Evolutionary conservation across 53 echinoderm and acorn worm species (phyloP), one percentile per base, ranked within the genome.

Genomic region (Henricia sp.): DNA sequence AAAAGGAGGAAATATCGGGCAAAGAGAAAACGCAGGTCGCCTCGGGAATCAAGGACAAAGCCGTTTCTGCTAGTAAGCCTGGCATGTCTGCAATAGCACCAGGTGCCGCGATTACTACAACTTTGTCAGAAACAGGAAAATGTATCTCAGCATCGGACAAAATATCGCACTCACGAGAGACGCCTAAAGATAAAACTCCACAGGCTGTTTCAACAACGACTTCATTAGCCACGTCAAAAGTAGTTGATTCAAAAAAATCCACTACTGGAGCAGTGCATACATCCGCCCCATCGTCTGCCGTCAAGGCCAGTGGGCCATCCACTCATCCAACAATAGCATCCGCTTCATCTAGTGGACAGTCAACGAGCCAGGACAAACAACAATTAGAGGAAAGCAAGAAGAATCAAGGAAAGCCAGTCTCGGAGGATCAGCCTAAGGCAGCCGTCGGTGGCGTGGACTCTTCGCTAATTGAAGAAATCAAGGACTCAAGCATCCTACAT

Each of bases 401-500:
- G 48, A 37, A 55, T 28, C 60, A 77, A 44, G 21, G 26, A 34
- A 26, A 14, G 26, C 5, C 13, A 6, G 21, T 19, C 0, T 20
- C 44, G 19, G 64, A 32, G 11, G 65, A 38, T 21, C 12, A 6
- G 25, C 19, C 21, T 44, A 43, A 46, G 35, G 48, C 34, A 19
- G 14, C 60, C 44, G 75, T 42, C 6, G 59, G 12, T 3, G 17
- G 25, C 24, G 14, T 6, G 0, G 52, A 35, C 1, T 52, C 72
- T 20, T 35, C 76, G 14, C 9, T 24, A 2, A 6, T 30, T 33
- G 62, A 17, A 37, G 34, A 32, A 27, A 63, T 80, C 37, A 46
- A 32, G 26, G 64, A 63, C 17, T 46, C 25, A 4, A 80, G 80
- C 32, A 80, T 80, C 20, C 3, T 64, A 30, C 80, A 80, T 24